A percentile compares a stretch with the other conserved stretches of the same genome.
phyloP scores from a whole-genome alignment of 1,140 invertebrate species.

The Sinella curviseta region DNA sequence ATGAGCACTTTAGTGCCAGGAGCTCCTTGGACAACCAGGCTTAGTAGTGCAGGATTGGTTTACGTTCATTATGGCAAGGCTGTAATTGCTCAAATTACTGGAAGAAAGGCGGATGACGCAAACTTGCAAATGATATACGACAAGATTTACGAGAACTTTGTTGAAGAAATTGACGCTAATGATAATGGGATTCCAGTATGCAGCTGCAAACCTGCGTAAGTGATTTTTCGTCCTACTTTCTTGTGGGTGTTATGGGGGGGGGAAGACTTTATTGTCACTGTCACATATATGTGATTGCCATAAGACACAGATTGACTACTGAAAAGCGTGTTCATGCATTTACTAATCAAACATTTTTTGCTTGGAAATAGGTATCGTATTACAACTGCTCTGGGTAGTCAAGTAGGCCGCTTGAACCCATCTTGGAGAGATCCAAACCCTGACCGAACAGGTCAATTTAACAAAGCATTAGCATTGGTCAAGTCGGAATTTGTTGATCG shows the following conservation, averaged over 20 bases:
- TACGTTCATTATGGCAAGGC: slow-evolving; percentile 87
- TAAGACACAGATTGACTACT: too few relatives aligned
- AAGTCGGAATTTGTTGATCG: slow-evolving; percentile 77
- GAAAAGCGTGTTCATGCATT: too few relatives aligned
- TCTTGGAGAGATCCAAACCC: slow-evolving; percentile 73
- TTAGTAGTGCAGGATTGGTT: slow-evolving; percentile 93
- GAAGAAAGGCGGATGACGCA: slow-evolving; percentile 57
- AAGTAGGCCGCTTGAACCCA: slow-evolving; percentile 80
- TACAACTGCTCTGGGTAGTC: slow-evolving; percentile 71
- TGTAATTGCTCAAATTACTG: slow-evolving; percentile 66
- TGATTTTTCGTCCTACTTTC: too few relatives aligned
- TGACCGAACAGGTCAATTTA: slow-evolving; percentile 61
- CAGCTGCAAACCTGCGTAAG: neutral
- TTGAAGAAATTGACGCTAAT: slow-evolving; percentile 93
- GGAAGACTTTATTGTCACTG: too few relatives aligned
- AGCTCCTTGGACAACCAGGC: slow-evolving; percentile 65
- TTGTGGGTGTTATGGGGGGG: too few relatives aligned
- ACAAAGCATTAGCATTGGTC: slow-evolving; percentile 75
- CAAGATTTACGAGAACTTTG: slow-evolving; percentile 84
- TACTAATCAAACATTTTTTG: too few relatives aligned
- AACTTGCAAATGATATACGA: slow-evolving; percentile 66
- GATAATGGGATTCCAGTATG: slow-evolving; percentile 68
- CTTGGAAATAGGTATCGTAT: slow-evolving; percentile 77
- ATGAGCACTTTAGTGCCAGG: slow-evolving; percentile 62
- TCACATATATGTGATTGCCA: too few relatives aligned